Percentiles rank a stretch among this genome's conserved stretches.
Conservation (phyloP, 1,140 invertebrate species). For the Eurosta solidaginis region DNA sequence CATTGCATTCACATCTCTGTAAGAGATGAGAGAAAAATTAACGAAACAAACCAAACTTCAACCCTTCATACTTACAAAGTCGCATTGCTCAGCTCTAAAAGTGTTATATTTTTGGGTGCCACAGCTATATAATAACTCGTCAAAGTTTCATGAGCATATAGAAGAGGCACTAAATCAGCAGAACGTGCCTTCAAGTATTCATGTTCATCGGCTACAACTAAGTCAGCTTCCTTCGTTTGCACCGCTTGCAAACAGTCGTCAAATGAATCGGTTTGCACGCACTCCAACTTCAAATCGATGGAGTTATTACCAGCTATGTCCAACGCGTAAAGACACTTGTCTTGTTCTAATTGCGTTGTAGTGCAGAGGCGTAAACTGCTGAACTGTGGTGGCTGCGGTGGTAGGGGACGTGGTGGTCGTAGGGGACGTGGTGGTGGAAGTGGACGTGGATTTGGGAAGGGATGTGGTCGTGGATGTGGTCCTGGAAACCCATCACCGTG, state of each 20-base stretch:
- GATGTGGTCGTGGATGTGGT: background rate
- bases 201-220: constrained; percentile 30
- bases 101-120: constrained; percentile 30
- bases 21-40: background rate
- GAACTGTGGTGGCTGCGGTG: background rate
- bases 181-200: constrained; percentile 31
- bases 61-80: constrained; percentile 31
- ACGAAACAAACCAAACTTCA: background rate
- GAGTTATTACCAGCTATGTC: background rate
- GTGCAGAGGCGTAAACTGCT: background rate
- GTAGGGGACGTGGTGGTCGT: background rate
- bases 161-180: background rate
- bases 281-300: constrained; percentile 11
- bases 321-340: constrained; percentile 25
- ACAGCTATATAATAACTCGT: constrained; percentile 32
- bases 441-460: background rate
- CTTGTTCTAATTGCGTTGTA: background rate
- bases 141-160: constrained; percentile 30
- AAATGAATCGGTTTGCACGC: background rate
- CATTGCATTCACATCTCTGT: background rate
- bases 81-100: constrained; percentile 27
- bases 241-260: constrained; percentile 30
- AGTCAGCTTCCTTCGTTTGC: background rate
- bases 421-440: background rate
- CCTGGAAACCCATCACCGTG: background rate